These are phyloP conservation scores for Athrips mouffetella DNA, from an alignment of 2,888 invertebrate species.

Conservation along the genomic window DNA sequence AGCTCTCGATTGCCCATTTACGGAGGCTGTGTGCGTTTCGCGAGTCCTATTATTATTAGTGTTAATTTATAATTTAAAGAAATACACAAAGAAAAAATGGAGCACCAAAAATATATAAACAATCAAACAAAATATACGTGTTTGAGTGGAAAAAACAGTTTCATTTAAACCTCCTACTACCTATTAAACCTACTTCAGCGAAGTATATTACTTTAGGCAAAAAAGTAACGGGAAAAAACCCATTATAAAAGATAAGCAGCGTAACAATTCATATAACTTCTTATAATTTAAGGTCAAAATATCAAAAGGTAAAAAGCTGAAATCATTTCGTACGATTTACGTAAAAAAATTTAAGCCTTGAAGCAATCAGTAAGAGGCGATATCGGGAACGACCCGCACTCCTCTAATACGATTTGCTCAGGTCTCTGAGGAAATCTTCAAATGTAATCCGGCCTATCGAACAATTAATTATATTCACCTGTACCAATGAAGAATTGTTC, in stretches of 20 bases:
- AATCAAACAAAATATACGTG: slow-evolving; percentile 73
- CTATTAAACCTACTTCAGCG: too few species aligned
- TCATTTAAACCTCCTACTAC: slow-evolving; percentile 36
- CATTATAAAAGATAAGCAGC: too few species aligned
- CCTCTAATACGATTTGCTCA: slow-evolving; percentile 50
- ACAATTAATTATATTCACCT: slow-evolving; percentile 34
- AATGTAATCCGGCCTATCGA: slow-evolving; percentile 45
- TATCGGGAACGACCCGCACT: slow-evolving; percentile 16
- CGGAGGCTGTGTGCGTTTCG: slow-evolving; percentile 56
- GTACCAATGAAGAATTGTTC: slow-evolving; percentile 14
- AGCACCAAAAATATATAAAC: slow-evolving; percentile 73
- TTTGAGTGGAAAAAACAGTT: slow-evolving; percentile 63
- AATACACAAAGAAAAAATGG: slow-evolving; percentile 71
- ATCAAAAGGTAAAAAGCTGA: too few species aligned
- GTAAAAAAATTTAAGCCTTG: too few species aligned
- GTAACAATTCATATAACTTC: too few species aligned
- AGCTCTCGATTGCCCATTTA: slow-evolving; percentile 73
- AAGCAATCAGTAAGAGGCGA: slow-evolving; percentile 32
- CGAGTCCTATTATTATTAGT: slow-evolving; percentile 69
- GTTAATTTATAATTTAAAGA: slow-evolving; percentile 74
- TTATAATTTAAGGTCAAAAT: too few species aligned
- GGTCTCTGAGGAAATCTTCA: slow-evolving; percentile 40
- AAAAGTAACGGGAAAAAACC: too few species aligned
- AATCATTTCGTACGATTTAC: too few species aligned
- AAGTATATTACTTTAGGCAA: too few species aligned